Evolutionary conservation across 2,113 vertebrate species (phyloP), one percentile per base, ranked within the genome.

Genomic region (Larimichthys polyactis): DNA sequence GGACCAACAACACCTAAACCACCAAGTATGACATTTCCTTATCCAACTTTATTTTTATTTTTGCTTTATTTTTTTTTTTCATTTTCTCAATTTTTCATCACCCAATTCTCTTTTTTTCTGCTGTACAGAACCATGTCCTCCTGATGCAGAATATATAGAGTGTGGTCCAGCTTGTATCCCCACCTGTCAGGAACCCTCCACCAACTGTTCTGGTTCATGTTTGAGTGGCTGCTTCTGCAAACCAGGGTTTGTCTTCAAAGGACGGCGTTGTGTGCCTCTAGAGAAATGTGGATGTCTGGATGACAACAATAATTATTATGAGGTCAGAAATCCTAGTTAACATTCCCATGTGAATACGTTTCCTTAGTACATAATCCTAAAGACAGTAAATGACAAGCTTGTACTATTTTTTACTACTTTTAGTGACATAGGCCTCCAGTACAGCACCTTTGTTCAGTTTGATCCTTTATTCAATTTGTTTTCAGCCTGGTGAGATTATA

Each of bases 151-250:
- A 27, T 94, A 93, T 0, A 91, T 95, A 5, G 75, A 78, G 2
- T 96, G 95, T 9, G 94, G 94, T 29, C 93, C 93, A 49, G 80
- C 93, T 69, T 96, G 95, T 66, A 93, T 88, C 3, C 94, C 91
- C 0, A 89, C 91, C 67, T 96, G 95, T 58, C 29, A 84, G 89
- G 90, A 78, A 44, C 96, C 95, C 40, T 95, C 90, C n/a, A 93
- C 92, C 71, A 94, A 87, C 83, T 96, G 95, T 3, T 81, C 78
- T 46, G 83, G 87, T 5, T 83, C 84, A 49, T 97, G 96, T 73
- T 90, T 91, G 68, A 94, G 83, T 0, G 95, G 92, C 57, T 96
- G 96, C 57, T 95, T 96, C 92, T 97, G 96, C 57, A 93, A 95
- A 79, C 92, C 92, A 19, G 96, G 96, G 5, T 96, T 93, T 83